Base-by-base conservation (phyloP, 2,888 invertebrate genomes). In the Tetragonula carbonaria region DNA sequence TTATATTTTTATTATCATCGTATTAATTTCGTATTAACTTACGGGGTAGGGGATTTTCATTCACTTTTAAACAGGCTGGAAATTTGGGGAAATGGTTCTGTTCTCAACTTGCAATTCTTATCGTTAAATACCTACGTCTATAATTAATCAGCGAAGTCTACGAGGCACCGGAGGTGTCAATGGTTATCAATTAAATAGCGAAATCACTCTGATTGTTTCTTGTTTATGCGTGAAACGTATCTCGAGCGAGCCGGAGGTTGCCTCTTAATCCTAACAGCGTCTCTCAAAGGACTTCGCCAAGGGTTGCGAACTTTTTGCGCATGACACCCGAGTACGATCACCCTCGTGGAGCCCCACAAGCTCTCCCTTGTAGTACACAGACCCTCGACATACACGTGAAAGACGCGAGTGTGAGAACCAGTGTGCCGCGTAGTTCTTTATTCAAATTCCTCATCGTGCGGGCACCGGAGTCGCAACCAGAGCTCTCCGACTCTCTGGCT, bases 301-400 rank as follows among this genome's bases (percentile, higher is more conserved):
- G 90, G 90, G 88, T 85, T 85, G 59, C 45, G 86, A 86, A 85
- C 85, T 88, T 90, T 83, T 90, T 92, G 92, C 93, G 93, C 93
- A 93, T 92, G 92, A 91, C 92, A 91, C 91, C 90, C 90, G 89
- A 91, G 91, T 91, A 86, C 92, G 92, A 89, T 93, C 92, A 93
- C 91, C 92, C 92, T 91, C 87, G 85, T 85, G 90, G 84, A 87
- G 86, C 85, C 85, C 81, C 81, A 86, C 87, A 84, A 86, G 86
- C 83, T 86, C 71, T 80, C 80, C 73, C 86, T 77, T 63, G 33
- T 66, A 51, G 33, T 66, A 51, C 63, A 62, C 85, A 55, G 73
- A 66, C 68, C 74, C 68, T 50, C 75, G 73, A 75, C 85, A 11
- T 45, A 78, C 78, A 74, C 57, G 67, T 66, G 74, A 62, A 73